Evolutionary conservation across 2,888 invertebrate species (phyloP).

Genomic region (Athalia circularis): DNA sequence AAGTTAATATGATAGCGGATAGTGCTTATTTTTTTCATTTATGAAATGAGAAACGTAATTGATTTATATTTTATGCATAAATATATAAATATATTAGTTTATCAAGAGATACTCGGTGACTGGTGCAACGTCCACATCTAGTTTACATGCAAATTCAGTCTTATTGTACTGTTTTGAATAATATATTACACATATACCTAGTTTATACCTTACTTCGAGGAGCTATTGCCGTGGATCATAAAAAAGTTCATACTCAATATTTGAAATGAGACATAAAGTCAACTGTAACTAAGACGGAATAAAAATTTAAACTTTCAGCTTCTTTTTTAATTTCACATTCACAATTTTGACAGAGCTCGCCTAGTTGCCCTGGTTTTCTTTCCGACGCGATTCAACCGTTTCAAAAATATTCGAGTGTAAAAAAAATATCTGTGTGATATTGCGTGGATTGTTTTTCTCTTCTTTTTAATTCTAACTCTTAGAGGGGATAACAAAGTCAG

Average conservation of each 20-base stretch:
- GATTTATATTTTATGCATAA: too few relatives aligned
- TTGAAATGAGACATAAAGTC: constrained; percentile 13
- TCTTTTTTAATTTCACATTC: not conserved
- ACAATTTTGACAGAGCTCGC: too few relatives aligned
- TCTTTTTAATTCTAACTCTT: not conserved
- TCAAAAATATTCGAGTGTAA: not conserved
- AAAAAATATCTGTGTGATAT: not conserved
- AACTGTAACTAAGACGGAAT: too few relatives aligned
- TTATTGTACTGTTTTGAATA: constrained; percentile 22
- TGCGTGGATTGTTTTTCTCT: not conserved
- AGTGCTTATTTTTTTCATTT: too few relatives aligned
- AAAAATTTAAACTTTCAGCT: too few relatives aligned
- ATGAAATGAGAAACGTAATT: too few relatives aligned
- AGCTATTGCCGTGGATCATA: constrained; percentile 23
- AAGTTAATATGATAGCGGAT: too few relatives aligned
- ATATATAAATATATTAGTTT: not conserved
- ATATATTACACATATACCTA: constrained; percentile 6
- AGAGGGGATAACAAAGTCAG: not conserved
- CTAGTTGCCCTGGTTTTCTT: too few relatives aligned
- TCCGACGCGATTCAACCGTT: too few relatives aligned
- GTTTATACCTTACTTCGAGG: not conserved
- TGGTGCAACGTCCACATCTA: not conserved
- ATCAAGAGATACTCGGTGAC: not conserved
- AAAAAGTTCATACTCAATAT: constrained; percentile 38
- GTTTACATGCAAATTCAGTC: constrained; percentile 35